Evolutionary conservation across 2,888 invertebrate species (phyloP), one percentile per base, ranked within the genome.

Genomic region (Trimorus sp.): DNA sequence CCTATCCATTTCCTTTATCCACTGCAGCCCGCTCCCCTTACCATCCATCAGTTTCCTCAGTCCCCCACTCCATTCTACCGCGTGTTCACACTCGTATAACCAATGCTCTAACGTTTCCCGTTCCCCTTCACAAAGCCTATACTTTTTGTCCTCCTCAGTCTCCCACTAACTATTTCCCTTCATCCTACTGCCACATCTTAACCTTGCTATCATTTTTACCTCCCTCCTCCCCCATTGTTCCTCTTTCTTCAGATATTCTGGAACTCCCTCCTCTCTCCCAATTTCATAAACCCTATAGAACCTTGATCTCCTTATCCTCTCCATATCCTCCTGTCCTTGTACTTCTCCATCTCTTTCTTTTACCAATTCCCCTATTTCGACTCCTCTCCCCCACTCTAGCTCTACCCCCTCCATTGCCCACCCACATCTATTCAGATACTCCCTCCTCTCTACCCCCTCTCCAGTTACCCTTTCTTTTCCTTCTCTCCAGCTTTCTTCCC

Each of bases 21-120:
- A n/a, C n/a, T n/a, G n/a, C n/a, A n/a, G n/a, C n/a, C n/a, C n/a
- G n/a, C n/a, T n/a, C n/a, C n/a, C n/a, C n/a, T n/a, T n/a, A n/a
- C n/a, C n/a, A n/a, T n/a, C n/a, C n/a, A n/a, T n/a, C n/a, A n/a
- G n/a, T n/a, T n/a, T n/a, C n/a, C n/a, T n/a, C n/a, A n/a, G n/a
- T n/a, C n/a, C n/a, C n/a, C n/a, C n/a, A n/a, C n/a, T n/a, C n/a
- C n/a, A n/a, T n/a, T n/a, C n/a, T n/a, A n/a, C n/a, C n/a, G n/a
- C n/a, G n/a, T n/a, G n/a, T n/a, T n/a, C n/a, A n/a, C n/a, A n/a
- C n/a, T n/a, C n/a, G n/a, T n/a, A n/a, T n/a, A 71, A 16, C 11
- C 26, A 53, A 26, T 71, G 60, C 8, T 51, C 60, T n/a, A 71
- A 42, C 0, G 37, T 38, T 69, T 59, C 69, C 38, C 15, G 49